Evolutionary conservation across 2,113 vertebrate species (phyloP).

Genomic region (Protobothrops flavoviridis): DNA sequence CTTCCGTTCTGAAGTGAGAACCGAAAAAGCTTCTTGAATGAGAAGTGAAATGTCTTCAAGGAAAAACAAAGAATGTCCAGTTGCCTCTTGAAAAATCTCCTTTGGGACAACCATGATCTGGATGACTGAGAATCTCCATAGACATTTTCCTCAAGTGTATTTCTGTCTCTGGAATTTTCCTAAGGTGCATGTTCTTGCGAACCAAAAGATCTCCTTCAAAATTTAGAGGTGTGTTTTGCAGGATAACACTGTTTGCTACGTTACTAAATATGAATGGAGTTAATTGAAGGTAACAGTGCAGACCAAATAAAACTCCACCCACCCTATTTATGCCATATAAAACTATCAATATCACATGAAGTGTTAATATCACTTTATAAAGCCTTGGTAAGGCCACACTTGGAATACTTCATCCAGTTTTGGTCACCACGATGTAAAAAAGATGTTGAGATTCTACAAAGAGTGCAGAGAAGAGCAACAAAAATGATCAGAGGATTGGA

Average conservation of each 20-base stretch:
- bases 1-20: not conserved
- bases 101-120: not conserved
- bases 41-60: not conserved
- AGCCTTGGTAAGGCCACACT: too few relatives aligned
- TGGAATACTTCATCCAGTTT: too few relatives aligned
- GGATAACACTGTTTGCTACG: not conserved
- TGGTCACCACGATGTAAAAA: too few relatives aligned
- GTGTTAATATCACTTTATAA: too few relatives aligned
- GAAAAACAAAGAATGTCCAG: not conserved
- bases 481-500: too few relatives aligned
- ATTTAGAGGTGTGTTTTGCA: not conserved
- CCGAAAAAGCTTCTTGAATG: not conserved
- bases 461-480: too few relatives aligned
- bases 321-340: not conserved
- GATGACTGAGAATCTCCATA: not conserved
- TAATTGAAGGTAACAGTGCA: not conserved
- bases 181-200: not conserved
- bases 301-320: not conserved
- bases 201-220: not conserved
- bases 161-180: not conserved
- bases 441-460: too few relatives aligned
- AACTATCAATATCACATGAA: not conserved
- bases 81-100: not conserved
- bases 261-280: not conserved
- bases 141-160: not conserved